Percentiles rank a stretch among this genome's conserved stretches.
Conservation (phyloP, 1,140 invertebrate genomes). For the Drosophila lacertosa region DNA sequence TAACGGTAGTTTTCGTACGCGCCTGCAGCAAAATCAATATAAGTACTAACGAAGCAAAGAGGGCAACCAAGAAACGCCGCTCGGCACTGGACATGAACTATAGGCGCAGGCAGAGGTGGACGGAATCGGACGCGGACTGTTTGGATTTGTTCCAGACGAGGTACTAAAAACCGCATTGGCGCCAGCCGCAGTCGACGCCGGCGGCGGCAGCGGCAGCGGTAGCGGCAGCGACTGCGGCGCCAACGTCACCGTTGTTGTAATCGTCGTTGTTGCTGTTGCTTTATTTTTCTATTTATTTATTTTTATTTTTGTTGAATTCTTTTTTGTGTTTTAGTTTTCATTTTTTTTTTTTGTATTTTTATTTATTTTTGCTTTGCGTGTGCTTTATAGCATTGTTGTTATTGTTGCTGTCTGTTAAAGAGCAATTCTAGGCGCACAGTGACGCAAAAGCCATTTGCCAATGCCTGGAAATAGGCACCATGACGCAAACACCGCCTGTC, state of each 20-base stretch:
- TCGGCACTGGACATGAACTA: not conserved
- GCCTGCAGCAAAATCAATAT: conserved; percentile 31
- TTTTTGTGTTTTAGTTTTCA: conserved; percentile 23
- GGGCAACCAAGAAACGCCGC: not conserved
- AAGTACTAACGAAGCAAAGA: not conserved
- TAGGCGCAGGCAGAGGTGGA: conserved; percentile 1
- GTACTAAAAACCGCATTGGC: conserved; percentile 62
- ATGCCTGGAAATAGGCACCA: not conserved
- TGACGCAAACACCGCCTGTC: not conserved
- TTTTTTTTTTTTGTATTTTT: conserved; percentile 49
- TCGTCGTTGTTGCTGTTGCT: conserved; percentile 52
- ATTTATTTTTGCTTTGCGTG: conserved; percentile 9
- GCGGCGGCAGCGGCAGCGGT: conserved; percentile 4
- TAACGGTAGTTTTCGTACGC: conserved; percentile 27
- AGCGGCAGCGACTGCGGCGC: conserved; percentile 10
- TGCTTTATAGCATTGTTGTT: conserved; percentile 22
- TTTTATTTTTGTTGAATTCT: conserved; percentile 45
- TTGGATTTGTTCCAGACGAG: conserved; percentile 46
- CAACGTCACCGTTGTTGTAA: conserved; percentile 58
- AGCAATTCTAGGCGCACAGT: conserved; percentile 68
- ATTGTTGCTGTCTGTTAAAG: conserved; percentile 42
- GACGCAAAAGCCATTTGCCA: conserved; percentile 20
- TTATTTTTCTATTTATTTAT: conserved; percentile 37
- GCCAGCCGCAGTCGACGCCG: conserved; percentile 25
- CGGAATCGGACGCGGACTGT: conserved; percentile 26